Base-by-base conservation (phyloP, 1,140 invertebrate species). In the Liolophura sinensis region DNA sequence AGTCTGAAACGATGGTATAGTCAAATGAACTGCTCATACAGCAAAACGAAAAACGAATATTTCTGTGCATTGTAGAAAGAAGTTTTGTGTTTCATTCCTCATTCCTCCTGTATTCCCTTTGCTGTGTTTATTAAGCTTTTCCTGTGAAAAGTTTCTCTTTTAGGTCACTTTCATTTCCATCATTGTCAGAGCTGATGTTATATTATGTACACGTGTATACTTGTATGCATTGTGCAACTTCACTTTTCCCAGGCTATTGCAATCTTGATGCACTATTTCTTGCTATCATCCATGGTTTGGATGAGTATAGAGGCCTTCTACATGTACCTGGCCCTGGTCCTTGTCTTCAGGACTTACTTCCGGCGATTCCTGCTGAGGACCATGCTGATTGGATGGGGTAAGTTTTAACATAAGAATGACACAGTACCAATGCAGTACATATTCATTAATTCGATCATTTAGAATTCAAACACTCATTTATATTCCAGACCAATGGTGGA, bases 351-450 rank as follows among this genome's bases (percentile, higher is more conserved):
- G 22, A 77, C 78, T 12, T 77, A 83, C 64, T 73, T 76, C 69
- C 82, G 81, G 6, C 73, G 79, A 27, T 88, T 88, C 62, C 79
- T 88, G 68, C 65, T 87, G 22, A 88, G 88, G 72, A 77, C 85
- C 60, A 72, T 77, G 27, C 24, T 87, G 12, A 70, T 85, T 62
- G 87, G 85, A 9, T 88, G 87, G 87, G 87, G 87, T 88, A 79
- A 80, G 82, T 73, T 48, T 48, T 15, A 9, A 40, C 9, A 40
- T 40, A 40, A 40, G 3, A 9, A 40, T 40, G 31, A 59, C 27
- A 18, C n/a, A n/a, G n/a, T 25, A 22, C 3, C 22, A 25, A 7
- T 31, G 27, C 16, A 9, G 51, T 12, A 7, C 24, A 7, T 7
- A 24, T n/a, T 24, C 18, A 54, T 54, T 54, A 7, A 3, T 4